Percentiles rank a stretch among this genome's conserved stretches.
phyloP scores from a whole-genome alignment of 2,113 vertebrate species.

The Myodes glareolus region DNA sequence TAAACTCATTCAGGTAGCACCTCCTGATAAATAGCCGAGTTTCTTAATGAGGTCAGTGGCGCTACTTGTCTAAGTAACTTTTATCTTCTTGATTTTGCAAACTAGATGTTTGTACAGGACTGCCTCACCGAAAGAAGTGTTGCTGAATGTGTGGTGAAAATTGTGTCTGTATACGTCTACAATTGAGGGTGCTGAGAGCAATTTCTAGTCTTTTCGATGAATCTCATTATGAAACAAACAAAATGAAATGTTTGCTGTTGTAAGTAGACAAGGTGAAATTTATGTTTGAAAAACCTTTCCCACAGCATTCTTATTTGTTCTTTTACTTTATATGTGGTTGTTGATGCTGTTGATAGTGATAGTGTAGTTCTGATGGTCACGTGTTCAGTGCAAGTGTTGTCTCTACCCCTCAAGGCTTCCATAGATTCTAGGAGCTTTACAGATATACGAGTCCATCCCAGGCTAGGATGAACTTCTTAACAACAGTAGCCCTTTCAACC shows the following conservation, averaged over 20 bases:
- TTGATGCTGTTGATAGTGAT: no score
- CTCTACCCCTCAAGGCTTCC: not conserved
- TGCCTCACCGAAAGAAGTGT: not conserved
- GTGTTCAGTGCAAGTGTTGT: not conserved
- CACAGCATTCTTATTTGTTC: not conserved
- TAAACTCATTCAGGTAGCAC: conserved; percentile 20
- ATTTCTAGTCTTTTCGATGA: not conserved
- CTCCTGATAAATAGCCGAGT: conserved; percentile 31
- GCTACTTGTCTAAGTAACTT: conserved; percentile 42
- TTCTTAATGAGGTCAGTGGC: conserved; percentile 13
- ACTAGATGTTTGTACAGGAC: not conserved
- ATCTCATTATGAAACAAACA: not conserved
- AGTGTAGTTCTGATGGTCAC: no score
- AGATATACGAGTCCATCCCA: not conserved
- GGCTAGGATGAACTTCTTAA: not conserved
- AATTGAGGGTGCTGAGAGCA: not conserved
- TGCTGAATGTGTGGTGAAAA: not conserved
- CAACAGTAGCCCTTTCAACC: not conserved
- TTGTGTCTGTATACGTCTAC: not conserved
- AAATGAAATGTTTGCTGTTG: not conserved
- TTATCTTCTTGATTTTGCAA: conserved; percentile 33
- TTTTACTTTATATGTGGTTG: not conserved
- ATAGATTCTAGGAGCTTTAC: not conserved
- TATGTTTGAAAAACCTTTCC: not conserved
- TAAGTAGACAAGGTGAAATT: not conserved